Conservation (phyloP, 2,113 vertebrate genomes). For the Etheostoma spectabile region DNA sequence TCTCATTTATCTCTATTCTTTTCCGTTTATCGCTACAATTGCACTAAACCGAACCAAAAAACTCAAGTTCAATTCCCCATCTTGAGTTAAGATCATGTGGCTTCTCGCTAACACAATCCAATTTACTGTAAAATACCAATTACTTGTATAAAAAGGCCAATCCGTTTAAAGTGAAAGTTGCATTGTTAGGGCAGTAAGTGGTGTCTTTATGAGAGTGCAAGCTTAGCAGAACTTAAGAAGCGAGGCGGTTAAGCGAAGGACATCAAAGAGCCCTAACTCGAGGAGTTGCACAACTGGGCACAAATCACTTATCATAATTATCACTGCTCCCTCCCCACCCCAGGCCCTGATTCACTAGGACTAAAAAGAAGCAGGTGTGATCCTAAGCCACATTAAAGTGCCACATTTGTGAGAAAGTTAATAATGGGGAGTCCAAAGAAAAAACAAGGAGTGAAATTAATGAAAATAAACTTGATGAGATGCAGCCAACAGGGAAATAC, state of each 20-base stretch:
- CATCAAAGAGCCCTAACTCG: slow-evolving; percentile 49
- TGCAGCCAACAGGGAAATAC: slow-evolving; percentile 35
- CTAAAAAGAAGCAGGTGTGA: slow-evolving; percentile 40
- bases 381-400: slow-evolving; percentile 59
- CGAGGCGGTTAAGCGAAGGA: slow-evolving; percentile 50
- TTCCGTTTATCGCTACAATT: neutral
- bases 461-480: slow-evolving; percentile 63
- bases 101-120: slow-evolving; percentile 50
- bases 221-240: slow-evolving; percentile 70
- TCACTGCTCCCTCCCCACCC: slow-evolving; percentile 45
- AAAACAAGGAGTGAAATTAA: slow-evolving; percentile 39
- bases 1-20: slow-evolving; percentile 14
- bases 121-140: slow-evolving; percentile 67
- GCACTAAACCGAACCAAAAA: slow-evolving; percentile 28
- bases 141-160: slow-evolving; percentile 25
- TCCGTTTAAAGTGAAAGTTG: slow-evolving; percentile 51
- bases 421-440: slow-evolving; percentile 53
- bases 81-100: slow-evolving; percentile 43
- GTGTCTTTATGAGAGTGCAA: slow-evolving; percentile 61
- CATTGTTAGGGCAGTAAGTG: slow-evolving; percentile 52
- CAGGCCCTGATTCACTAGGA: slow-evolving; percentile 27
- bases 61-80: slow-evolving; percentile 23
- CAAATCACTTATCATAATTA: slow-evolving; percentile 75
- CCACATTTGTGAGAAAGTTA: slow-evolving; percentile 62
- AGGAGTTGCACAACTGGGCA: slow-evolving; percentile 59